Base-by-base conservation (phyloP, 1,140 invertebrate genomes). In the Pseudomyrmex flavicornis region DNA sequence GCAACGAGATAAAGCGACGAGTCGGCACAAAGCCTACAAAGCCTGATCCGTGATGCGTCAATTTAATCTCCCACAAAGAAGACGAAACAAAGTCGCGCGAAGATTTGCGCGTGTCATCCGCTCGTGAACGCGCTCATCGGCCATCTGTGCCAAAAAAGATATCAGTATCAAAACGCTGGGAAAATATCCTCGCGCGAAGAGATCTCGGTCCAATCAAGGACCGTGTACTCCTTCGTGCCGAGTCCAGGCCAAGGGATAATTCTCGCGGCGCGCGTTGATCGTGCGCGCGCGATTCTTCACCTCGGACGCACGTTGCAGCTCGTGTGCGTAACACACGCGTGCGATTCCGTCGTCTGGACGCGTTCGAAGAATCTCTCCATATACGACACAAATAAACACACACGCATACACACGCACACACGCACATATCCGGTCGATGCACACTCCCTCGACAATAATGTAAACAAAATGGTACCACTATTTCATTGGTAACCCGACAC, bases 401-500 rank as follows among this genome's bases (percentile, higher is more conserved):
- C n/a, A n/a, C n/a, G n/a, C 58, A n/a, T 56, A 20, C 68, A 8
- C 68, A 20, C 62, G 4, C 44, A 26, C 58, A 15, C 68, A 20
- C 68, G 1, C 35, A 44, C 26, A 50, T 22, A 68, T 61, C 80
- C 54, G 20, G 17, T 52, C 52, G n/a, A 10, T 12, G 50, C 48
- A 59, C 65, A 83, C 83, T 83, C 86, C 84, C 73, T 83, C 85
- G 91, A 92, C 92, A 92, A 93, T 94, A 94, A 93, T 94, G 93
- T 94, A 92, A 94, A 94, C 93, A 94, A 94, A 94, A 94, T 94
- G 93, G 92, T 94, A 93, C 93, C 93, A 92, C 88, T 94, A 94
- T 93, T 93, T 94, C 93, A 94, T 93, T 92, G 91, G 93, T 93
- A 94, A 94, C 93, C 91, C 88, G 91, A 94, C 88, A 93, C 93